These are phyloP conservation scores for Pilophorus perplexus DNA, from an alignment of 2,888 invertebrate genomes.

Conservation along the genomic window DNA sequence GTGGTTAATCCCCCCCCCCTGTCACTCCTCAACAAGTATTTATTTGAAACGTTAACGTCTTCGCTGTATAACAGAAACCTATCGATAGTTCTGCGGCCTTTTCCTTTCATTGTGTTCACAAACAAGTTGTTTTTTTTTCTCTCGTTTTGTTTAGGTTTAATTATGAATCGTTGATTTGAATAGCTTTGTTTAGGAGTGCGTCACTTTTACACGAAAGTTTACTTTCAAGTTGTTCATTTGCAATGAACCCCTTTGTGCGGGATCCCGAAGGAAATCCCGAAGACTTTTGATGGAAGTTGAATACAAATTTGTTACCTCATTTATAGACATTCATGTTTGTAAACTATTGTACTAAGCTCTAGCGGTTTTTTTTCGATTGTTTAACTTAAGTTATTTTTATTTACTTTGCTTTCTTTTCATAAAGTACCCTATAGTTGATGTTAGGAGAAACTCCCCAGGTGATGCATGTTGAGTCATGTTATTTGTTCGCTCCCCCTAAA, in stretches of 20 bases:
- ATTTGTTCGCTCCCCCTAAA: not conserved
- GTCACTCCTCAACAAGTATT: too few relatives aligned
- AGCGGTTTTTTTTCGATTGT: slow-evolving; percentile 26
- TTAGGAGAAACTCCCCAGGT: too few relatives aligned
- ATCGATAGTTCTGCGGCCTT: too few relatives aligned
- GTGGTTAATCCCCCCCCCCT: too few relatives aligned
- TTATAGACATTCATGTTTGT: slow-evolving; percentile 46
- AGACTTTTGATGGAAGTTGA: slow-evolving; percentile 10
- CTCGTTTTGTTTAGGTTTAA: slow-evolving; percentile 21
- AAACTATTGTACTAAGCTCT: slow-evolving; percentile 10
- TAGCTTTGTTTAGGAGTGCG: slow-evolving; percentile 45
- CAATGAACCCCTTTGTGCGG: too few relatives aligned
- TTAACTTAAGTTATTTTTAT: slow-evolving; percentile 25
- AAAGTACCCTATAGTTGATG: not conserved
- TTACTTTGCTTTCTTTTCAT: slow-evolving; percentile 4
- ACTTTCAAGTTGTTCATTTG: slow-evolving; percentile 45
- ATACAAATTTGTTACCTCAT: slow-evolving; percentile 47
- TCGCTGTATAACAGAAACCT: too few relatives aligned
- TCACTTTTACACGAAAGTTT: slow-evolving; percentile 27
- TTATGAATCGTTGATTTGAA: slow-evolving; percentile 24
- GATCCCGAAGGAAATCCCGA: too few relatives aligned
- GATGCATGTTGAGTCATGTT: too few relatives aligned
- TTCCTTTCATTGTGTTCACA: slow-evolving; percentile 34
- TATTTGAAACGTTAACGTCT: too few relatives aligned
- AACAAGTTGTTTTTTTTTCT: slow-evolving; percentile 20